Evolutionary conservation across 1,140 invertebrate genomes (phyloP), one percentile per base, ranked within the genome.

Genomic region (Pseudomyrmex flavicornis): DNA sequence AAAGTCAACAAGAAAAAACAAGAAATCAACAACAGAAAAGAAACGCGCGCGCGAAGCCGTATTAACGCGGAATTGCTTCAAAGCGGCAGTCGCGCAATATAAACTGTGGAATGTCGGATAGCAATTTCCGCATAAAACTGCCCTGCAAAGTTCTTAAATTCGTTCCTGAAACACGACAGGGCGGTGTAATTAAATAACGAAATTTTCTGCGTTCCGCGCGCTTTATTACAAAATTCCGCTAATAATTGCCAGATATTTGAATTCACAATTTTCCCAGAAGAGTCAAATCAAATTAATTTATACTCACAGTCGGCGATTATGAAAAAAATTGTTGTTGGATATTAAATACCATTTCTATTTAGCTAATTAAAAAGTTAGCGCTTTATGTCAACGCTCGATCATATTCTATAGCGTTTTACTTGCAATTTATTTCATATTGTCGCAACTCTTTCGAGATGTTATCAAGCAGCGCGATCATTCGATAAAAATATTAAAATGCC

Each of bases 191-290:
- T 87, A 88, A 88, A 88, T 80, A 88, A 84, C 86, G 85, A 88
- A 88, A 88, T 87, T 87, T 87, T 59, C 85, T 61, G 58, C 85
- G 69, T 88, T 70, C 85, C 85, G 20, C 62, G 56, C 62, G 70
- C 63, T 87, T 84, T 84, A 88, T 87, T 87, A 87, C 82, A 76
- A 88, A 88, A 88, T 88, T 87, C 86, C 85, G 70, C 77, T 77
- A 75, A 83, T 84, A 87, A 88, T 88, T 75, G 77, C 69, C 61
- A 65, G 63, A 50, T 80, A 76, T 84, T 87, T 83, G 82, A 75
- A 84, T 84, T 66, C 74, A 74, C 80, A 65, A 84, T 69, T 80
- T 59, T 56, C 68, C 22, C 26, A 61, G 35, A 44, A 22, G 17
- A 82, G 62, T 82, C 61, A 75, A 74, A 72, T 63, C 61, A 63